These are phyloP conservation scores for Macroramphosus scolopax DNA, from an alignment of 2,797 vertebrate genomes.

Conservation along the genomic window DNA sequence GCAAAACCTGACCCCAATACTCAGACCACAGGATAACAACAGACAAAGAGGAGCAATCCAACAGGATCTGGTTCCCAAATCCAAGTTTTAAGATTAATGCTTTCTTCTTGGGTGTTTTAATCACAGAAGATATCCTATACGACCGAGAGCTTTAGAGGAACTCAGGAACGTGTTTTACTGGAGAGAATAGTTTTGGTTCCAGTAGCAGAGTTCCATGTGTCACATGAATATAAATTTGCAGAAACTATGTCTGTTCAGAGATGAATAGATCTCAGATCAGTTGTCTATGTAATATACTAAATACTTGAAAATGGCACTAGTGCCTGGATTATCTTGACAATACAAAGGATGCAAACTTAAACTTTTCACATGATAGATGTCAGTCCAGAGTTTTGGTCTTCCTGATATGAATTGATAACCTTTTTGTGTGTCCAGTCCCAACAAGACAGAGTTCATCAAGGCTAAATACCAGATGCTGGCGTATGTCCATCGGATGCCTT, in stretches of 20 bases:
- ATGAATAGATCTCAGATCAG: no score
- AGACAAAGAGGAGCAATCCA: conserved; percentile 1
- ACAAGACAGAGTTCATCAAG: conserved; percentile 97
- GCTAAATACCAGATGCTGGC: conserved; percentile 99
- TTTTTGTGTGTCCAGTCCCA: conserved; percentile 81
- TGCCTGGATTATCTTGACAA: neutral
- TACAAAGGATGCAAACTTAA: no score
- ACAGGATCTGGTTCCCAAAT: neutral
- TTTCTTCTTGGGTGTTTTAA: neutral
- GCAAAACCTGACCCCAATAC: conserved; percentile 1
- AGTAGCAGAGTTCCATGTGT: neutral
- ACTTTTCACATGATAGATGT: neutral
- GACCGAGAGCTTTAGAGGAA: conserved; percentile 1
- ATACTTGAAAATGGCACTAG: neutral
- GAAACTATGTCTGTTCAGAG: no score
- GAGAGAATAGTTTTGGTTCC: conserved; percentile 1
- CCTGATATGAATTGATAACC: neutral
- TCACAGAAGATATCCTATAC: neutral
- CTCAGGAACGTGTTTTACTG: neutral
- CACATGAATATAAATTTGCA: neutral
- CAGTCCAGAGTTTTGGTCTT: neutral
- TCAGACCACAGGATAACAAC: conserved; percentile 11
- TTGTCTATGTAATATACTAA: no score
- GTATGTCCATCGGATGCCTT: conserved; percentile 94
- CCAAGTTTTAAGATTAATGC: neutral